A percentile compares a stretch with the other conserved stretches of the same genome.
phyloP scores from a whole-genome alignment of 2,888 invertebrate genomes.

The Scaptomyza polygonia region DNA sequence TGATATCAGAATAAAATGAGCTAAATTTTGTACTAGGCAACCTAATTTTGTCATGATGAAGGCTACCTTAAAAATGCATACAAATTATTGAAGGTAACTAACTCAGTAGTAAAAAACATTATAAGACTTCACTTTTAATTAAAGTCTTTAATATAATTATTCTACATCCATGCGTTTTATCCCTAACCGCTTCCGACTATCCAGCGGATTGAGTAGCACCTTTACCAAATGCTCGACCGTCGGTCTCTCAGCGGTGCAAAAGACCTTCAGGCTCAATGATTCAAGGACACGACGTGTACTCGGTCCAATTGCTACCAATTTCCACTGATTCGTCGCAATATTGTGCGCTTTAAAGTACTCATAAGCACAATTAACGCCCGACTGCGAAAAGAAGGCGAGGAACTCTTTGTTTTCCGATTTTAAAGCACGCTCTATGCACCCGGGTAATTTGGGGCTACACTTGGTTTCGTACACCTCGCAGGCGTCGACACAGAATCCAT shows the following conservation, averaged over 20 bases:
- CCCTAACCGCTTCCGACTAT: slow-evolving; percentile 68
- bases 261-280: slow-evolving; percentile 83
- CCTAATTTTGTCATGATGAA: slow-evolving; percentile 67
- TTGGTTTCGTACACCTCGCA: slow-evolving; percentile 86
- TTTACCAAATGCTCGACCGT: slow-evolving; percentile 85
- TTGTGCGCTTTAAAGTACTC: slow-evolving; percentile 83
- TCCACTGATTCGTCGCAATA: slow-evolving; percentile 77
- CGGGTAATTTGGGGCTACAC: slow-evolving; percentile 84
- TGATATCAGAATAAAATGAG: no score
- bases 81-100: no score
- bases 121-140: no score
- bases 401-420: slow-evolving; percentile 85
- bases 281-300: slow-evolving; percentile 86
- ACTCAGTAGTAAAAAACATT: no score
- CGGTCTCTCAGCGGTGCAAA: slow-evolving; percentile 85
- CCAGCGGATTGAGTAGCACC: slow-evolving; percentile 83
- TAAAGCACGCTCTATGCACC: slow-evolving; percentile 83
- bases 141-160: no score
- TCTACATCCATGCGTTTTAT: slow-evolving; percentile 47
- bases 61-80: slow-evolving; percentile 43
- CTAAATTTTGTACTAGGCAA: slow-evolving; percentile 51
- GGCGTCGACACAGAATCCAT: slow-evolving; percentile 84
- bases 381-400: slow-evolving; percentile 87
- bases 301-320: slow-evolving; percentile 86
- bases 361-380: slow-evolving; percentile 85